Evolutionary conservation across 2,888 invertebrate species (phyloP).

Genomic region (Brenthis daphne): DNA sequence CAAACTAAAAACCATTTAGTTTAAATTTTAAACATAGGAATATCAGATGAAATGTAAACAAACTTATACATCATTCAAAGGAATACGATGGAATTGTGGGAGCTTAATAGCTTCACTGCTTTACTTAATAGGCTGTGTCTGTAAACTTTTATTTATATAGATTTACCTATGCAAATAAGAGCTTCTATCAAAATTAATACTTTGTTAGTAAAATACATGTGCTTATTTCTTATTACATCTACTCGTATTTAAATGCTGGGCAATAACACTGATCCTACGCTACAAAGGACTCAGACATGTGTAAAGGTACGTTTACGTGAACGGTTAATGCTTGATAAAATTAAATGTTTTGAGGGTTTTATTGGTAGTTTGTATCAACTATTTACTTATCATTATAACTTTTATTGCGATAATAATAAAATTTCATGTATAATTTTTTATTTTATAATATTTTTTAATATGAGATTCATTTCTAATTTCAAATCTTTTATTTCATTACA

Average conservation of each 20-base stretch:
- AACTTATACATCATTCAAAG: constrained; percentile 33
- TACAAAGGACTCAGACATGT: constrained; percentile 26
- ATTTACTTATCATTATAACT: constrained; percentile 4
- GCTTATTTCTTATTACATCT: constrained; percentile 23
- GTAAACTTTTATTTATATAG: constrained; percentile 29
- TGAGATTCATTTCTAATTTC: background rate
- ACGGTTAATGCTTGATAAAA: constrained; percentile 25
- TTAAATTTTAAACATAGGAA: constrained; percentile 24
- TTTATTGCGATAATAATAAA: background rate
- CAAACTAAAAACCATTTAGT: constrained; percentile 5
- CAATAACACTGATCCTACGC: constrained; percentile 21
- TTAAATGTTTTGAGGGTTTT: constrained; percentile 27
- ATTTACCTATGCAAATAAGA: constrained; percentile 22
- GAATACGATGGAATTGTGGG: constrained; percentile 29
- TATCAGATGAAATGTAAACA: constrained; percentile 37
- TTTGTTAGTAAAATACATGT: constrained; percentile 15
- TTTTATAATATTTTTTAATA: background rate
- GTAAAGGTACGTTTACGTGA: constrained; percentile 23
- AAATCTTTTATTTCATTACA: background rate
- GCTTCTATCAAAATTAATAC: constrained; percentile 17
- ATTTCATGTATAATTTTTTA: background rate
- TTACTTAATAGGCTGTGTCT: constrained; percentile 34
- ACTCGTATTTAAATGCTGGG: constrained; percentile 7
- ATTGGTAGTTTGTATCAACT: constrained; percentile 9
- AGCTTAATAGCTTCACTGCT: constrained; percentile 29